Evolutionary conservation across 2,888 invertebrate genomes (phyloP), one percentile per base, ranked within the genome.

Genomic region (Chrysolina haemoptera): DNA sequence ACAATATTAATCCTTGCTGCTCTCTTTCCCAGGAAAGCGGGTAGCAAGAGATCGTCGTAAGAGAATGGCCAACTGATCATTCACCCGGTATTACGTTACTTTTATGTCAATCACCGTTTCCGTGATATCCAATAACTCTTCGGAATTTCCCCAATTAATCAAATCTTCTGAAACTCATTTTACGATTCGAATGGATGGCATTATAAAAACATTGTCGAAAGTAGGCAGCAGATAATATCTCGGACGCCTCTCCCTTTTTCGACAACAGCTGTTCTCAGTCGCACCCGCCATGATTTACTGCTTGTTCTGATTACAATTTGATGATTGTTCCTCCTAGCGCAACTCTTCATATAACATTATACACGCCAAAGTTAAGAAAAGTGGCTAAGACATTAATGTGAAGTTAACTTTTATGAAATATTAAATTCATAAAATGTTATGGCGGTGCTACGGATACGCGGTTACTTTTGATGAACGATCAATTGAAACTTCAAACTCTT

Each of bases 291-390:
- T 88, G 88, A 88, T 88, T 88, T 88, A 88, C 85, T 85, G 84
- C 85, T 79, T 82, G 81, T 85, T 85, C 86, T 88, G 88, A 88
- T 88, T 88, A 87, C 88, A 86, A 87, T 88, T 88, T 88, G 87
- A 88, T 88, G 87, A 88, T 88, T 88, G 87, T 87, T 87, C 86
- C 84, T 83, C 84, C 84, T 82, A 77, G 78, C 80, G 78, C 79
- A 82, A 79, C 83, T 83, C 83, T 84, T 84, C 84, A 83, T 84
- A 78, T 82, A 83, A 81, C 82, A 83, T 85, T 85, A 85, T 84
- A 83, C 83, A 84, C 80, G 84, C 83, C 81, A 77, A 82, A 83
- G 82, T 85, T 84, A 84, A 86, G 86, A 85, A 86, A 86, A 86
- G 84, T 85, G 81, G 82, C 82, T 81, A 71, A 82, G 83, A 84